Percentiles rank a stretch among this genome's conserved stretches.
Evolutionary conservation across 2,797 vertebrate genomes (phyloP).

Genomic region (Schizothorax lantsangensis): DNA sequence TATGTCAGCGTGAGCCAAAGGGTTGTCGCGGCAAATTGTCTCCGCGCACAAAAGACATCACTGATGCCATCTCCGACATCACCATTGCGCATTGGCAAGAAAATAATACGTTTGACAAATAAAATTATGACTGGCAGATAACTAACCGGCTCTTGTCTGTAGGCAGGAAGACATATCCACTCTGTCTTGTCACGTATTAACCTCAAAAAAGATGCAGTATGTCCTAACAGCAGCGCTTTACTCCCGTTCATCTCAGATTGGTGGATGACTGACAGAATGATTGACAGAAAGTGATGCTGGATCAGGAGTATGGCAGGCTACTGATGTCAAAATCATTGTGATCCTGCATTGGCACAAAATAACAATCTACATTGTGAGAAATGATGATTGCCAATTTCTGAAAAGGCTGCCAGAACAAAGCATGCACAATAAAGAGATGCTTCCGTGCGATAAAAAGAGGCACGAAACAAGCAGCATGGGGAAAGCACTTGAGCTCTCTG

Average conservation of each 20-base stretch:
- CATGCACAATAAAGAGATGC: slow-evolving; percentile 9
- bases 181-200: slow-evolving; percentile 36
- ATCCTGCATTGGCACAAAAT: slow-evolving; percentile 25
- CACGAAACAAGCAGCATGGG: slow-evolving; percentile 1
- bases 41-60: slow-evolving; percentile 33
- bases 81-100: slow-evolving; percentile 45
- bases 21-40: slow-evolving; percentile 19
- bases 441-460: slow-evolving; percentile 10
- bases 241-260: neutral
- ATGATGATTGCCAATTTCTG: slow-evolving; percentile 39
- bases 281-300: slow-evolving; percentile 27
- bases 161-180: slow-evolving; percentile 29
- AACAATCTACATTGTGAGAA: slow-evolving; percentile 25
- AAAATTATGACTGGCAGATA: slow-evolving; percentile 44
- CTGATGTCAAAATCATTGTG: slow-evolving; percentile 36
- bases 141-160: slow-evolving; percentile 31
- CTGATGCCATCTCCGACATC: slow-evolving; percentile 22
- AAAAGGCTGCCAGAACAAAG: slow-evolving; percentile 53
- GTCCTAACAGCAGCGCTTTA: slow-evolving; percentile 27
- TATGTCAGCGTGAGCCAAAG: slow-evolving; percentile 34
- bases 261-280: slow-evolving; percentile 45
- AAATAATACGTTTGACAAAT: slow-evolving; percentile 56
- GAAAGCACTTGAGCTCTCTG: slow-evolving; percentile 40
- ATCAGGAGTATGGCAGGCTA: neutral
- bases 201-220: slow-evolving; percentile 21